Evolutionary conservation across 2,888 invertebrate species (phyloP).

Genomic region (Eristalis pertinax): DNA sequence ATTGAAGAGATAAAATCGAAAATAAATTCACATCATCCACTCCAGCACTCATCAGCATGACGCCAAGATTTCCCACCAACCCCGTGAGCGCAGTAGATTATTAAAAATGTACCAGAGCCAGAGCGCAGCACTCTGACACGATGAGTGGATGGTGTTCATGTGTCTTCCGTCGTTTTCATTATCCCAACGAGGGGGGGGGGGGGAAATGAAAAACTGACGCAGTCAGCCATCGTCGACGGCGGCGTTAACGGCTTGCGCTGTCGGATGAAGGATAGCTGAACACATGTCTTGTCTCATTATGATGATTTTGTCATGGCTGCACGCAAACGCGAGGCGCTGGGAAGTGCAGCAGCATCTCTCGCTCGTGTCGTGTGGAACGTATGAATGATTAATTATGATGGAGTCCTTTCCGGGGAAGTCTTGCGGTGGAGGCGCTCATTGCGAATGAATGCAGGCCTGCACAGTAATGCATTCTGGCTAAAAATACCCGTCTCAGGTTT

Average conservation of each 20-base stretch:
- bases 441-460: not conserved
- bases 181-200: not conserved
- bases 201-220: not conserved
- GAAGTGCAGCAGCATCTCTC: not conserved
- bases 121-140: not conserved
- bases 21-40: not conserved
- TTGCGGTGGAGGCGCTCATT: not conserved
- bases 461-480: too few relatives aligned
- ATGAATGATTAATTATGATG: not conserved
- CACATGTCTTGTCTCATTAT: not conserved
- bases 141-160: not conserved
- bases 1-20: not conserved
- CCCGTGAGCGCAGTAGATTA: constrained; percentile 30
- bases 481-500: not conserved
- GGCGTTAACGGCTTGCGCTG: too few relatives aligned
- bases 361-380: not conserved
- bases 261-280: not conserved
- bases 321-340: not conserved
- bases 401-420: not conserved
- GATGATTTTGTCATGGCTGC: not conserved
- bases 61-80: not conserved
- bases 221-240: not conserved
- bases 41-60: not conserved
- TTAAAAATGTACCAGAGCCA: constrained; percentile 32
- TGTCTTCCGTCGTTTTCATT: not conserved